Evolutionary conservation across 2,113 vertebrate genomes (phyloP).

Genomic region (Toxotes jaculatrix): DNA sequence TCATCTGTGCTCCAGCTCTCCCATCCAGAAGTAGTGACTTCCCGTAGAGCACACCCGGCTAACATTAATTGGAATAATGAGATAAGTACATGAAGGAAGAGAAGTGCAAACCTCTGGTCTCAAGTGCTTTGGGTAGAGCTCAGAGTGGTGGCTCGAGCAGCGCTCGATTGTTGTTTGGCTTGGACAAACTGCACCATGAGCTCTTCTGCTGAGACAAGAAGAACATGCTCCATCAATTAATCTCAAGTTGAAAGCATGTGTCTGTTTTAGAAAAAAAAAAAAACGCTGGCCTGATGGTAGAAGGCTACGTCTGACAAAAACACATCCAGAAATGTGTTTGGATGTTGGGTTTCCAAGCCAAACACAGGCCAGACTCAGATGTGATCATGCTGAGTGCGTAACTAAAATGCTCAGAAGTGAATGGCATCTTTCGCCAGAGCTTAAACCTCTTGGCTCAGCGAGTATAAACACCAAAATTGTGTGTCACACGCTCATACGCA

Average conservation of each 20-base stretch:
- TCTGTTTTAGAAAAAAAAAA: conserved; percentile 56
- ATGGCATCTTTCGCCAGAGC: conserved; percentile 61
- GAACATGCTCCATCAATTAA: conserved; percentile 70
- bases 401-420: conserved; percentile 74
- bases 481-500: conserved; percentile 53
- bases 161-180: conserved; percentile 60
- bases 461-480: conserved; percentile 74
- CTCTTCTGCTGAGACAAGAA: conserved; percentile 58
- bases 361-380: conserved; percentile 72
- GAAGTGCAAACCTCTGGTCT: conserved; percentile 44
- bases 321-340: conserved; percentile 75
- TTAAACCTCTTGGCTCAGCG: conserved; percentile 57
- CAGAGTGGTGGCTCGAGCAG: conserved; percentile 43
- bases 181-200: conserved; percentile 46
- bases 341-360: conserved; percentile 75
- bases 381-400: conserved; percentile 67
- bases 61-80: conserved; percentile 63
- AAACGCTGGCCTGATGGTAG: conserved; percentile 29
- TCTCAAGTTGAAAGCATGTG: conserved; percentile 58
- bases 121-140: conserved; percentile 46
- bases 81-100: conserved; percentile 51
- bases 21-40: conserved; percentile 41
- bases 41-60: conserved; percentile 28
- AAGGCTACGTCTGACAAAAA: conserved; percentile 71
- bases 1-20: conserved; percentile 66